A percentile compares a stretch with the other conserved stretches of the same genome.
phyloP scores from a whole-genome alignment of 2,888 invertebrate species.

The Toxonevra muliebris region DNA sequence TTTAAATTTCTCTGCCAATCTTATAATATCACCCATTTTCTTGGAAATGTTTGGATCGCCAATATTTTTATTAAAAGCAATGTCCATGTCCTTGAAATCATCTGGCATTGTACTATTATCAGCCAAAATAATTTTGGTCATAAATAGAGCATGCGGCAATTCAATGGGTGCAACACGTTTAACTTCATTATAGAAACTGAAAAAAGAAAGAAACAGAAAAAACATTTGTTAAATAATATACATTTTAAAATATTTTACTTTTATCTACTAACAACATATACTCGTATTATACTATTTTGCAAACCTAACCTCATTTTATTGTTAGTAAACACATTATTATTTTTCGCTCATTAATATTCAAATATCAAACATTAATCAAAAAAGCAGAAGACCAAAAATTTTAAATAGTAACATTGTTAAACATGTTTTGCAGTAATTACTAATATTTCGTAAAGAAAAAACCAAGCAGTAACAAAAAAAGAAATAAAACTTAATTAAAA shows the following conservation, averaged over 20 bases:
- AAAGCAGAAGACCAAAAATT: background rate
- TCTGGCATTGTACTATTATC: constrained; percentile 65
- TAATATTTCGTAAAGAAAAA: too few species aligned
- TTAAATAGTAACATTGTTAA: background rate
- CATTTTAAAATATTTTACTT: too few species aligned
- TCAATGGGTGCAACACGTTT: constrained; percentile 64
- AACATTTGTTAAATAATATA: constrained; percentile 12
- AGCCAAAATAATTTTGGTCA: constrained; percentile 67
- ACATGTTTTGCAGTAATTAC: too few species aligned
- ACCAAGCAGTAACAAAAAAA: too few species aligned
- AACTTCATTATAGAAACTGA: constrained; percentile 63
- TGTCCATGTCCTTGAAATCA: constrained; percentile 65
- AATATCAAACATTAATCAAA: constrained; percentile 6
- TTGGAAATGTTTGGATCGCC: constrained; percentile 44
- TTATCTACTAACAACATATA: too few species aligned
- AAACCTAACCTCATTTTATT: too few species aligned
- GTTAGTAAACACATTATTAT: background rate
- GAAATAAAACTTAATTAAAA: background rate
- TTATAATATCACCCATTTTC: constrained; percentile 48
- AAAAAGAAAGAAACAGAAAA: constrained; percentile 29
- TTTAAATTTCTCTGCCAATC: constrained; percentile 51
- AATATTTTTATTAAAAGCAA: constrained; percentile 51
- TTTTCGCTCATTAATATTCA: constrained; percentile 12
- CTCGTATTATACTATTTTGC: too few species aligned
- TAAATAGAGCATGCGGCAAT: constrained; percentile 66